Conservation (phyloP, 2,797 vertebrate species). For the Melanotaenia maccullochi region DNA sequence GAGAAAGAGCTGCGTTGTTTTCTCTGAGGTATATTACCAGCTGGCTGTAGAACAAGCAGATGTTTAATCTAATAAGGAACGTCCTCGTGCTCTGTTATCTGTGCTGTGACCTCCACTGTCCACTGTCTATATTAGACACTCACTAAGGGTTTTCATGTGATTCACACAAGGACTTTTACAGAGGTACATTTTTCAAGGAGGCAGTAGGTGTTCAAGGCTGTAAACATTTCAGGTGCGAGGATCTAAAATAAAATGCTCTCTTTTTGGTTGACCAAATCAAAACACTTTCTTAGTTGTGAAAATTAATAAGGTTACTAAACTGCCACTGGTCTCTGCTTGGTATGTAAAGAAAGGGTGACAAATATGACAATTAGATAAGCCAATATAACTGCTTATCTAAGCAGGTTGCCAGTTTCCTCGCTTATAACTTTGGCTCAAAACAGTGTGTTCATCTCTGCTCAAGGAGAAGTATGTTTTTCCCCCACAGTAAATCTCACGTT, state of each 20-base stretch:
- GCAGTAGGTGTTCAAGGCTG: too few species aligned
- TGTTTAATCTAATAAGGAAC: constrained; percentile 55
- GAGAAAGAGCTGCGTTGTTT: neutral
- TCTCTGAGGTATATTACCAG: constrained; percentile 24
- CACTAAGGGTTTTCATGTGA: constrained; percentile 66
- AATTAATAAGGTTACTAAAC: neutral
- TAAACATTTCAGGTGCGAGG: neutral
- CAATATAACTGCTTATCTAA: neutral
- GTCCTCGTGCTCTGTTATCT: constrained; percentile 52
- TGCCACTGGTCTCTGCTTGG: neutral
- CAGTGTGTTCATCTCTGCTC: neutral
- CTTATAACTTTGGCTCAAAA: neutral
- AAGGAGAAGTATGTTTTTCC: neutral
- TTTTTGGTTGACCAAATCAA: neutral
- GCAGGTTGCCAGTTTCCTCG: neutral
- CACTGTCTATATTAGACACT: constrained; percentile 6
- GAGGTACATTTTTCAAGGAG: neutral
- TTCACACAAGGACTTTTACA: constrained; percentile 14
- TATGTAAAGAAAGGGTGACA: too few species aligned
- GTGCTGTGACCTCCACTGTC: constrained; percentile 1
- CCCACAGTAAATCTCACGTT: neutral
- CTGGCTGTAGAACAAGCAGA: neutral
- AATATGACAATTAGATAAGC: too few species aligned
- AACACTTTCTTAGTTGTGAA: neutral
- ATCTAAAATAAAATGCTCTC: neutral